Conservation (phyloP, 2,113 vertebrate genomes). For the Dermatemys mawii region DNA sequence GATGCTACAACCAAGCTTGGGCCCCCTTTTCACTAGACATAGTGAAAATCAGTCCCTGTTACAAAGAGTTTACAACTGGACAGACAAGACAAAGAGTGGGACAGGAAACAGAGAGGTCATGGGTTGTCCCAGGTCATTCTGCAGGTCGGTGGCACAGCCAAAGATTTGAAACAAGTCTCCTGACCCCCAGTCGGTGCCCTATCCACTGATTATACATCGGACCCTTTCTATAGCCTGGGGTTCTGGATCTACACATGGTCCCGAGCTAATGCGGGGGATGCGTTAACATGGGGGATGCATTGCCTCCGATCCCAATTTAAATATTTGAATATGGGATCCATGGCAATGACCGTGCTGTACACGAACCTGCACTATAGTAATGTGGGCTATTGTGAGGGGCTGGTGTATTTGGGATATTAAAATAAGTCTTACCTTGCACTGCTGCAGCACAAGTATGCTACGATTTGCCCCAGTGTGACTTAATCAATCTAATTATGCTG, state of each 20-base stretch:
- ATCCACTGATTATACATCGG: not conserved
- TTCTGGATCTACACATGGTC: too few species aligned
- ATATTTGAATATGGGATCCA: too few species aligned
- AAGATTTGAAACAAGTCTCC: fast-evolving
- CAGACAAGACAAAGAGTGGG: not conserved
- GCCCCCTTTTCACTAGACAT: fast-evolving
- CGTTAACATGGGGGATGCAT: too few species aligned
- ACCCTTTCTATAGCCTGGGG: too few species aligned
- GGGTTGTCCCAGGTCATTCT: not conserved
- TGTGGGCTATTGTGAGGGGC: too few species aligned
- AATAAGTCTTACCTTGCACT: not conserved
- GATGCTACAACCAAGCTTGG: fast-evolving
- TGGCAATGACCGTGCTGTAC: too few species aligned
- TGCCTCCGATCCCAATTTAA: too few species aligned
- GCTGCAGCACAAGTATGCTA: not conserved
- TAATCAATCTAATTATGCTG: not conserved
- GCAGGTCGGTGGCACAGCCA: fast-evolving
- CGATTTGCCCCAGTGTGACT: not conserved
- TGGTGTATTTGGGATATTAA: fast-evolving
- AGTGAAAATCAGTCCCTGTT: not conserved
- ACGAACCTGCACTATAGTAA: too few species aligned
- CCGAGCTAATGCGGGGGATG: too few species aligned
- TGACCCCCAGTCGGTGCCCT: not conserved
- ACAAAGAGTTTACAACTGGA: fast-evolving
- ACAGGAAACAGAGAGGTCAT: fast-evolving